Evolutionary conservation across 2,888 invertebrate species (phyloP), one percentile per base, ranked within the genome.

Genomic region (Ormia ochracea): DNA sequence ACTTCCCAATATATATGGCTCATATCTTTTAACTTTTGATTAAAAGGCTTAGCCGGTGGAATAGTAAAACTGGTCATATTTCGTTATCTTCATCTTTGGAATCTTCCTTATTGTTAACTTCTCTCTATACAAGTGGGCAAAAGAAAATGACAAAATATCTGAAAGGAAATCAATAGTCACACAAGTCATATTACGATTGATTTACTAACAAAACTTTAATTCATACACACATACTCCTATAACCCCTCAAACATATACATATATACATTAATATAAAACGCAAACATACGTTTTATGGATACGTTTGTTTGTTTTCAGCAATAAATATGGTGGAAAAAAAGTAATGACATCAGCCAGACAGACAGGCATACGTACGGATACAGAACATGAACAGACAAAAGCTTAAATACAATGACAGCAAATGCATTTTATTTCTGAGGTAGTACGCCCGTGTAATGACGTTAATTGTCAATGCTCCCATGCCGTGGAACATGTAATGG

Each of bases 401-500:
- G 33, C 69, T 61, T 54, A 54, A 70, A 75, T 66, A 61, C 50
- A 68, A 76, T 73, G 76, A 80, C 79, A 80, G 52, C 10, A 77
- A 56, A 63, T 77, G 63, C 38, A 69, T 77, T 77, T 70, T 23
- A 48, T 63, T 73, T 76, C 63, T 73, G 68, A 73, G 72, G 48
- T 76, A 68, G 76, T 73, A 80, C 80, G 76, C 76, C 80, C 76
- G 80, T 76, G 72, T 63, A 73, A 50, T 76, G 76, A 80, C 80
- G 68, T 80, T 80, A 80, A 80, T 80, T 80, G 80, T 80, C 76
- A 80, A 76, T 73, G 80, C 72, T 80, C 76, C 76, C 80, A 80
- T 72, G 50, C 59, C 63, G 48, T 77, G 63, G 38, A 70, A 58
- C 69, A 70, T 70, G 63, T 70, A 69, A 70, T 70, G 56, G 70